Percentiles rank a stretch among this genome's conserved stretches.
Evolutionary conservation across 1,140 invertebrate genomes (phyloP).

Genomic region (Ctenoplectra terminalis): DNA sequence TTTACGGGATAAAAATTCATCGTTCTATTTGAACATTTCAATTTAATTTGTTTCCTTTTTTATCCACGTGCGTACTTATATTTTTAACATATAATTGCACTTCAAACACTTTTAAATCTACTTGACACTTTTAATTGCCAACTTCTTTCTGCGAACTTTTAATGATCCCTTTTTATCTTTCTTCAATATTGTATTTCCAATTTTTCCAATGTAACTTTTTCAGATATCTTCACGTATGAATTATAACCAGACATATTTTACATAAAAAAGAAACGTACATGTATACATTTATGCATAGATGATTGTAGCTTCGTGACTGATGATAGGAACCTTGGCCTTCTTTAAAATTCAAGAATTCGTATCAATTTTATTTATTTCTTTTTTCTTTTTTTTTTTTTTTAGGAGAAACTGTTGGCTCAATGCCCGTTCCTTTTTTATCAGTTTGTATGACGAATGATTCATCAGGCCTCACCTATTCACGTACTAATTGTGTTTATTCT

Average conservation of each 20-base stretch:
- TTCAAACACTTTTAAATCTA: background rate
- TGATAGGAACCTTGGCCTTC: conserved; percentile 10
- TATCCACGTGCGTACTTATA: background rate
- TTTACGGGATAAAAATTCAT: background rate
- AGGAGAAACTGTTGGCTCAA: background rate
- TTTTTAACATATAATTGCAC: background rate
- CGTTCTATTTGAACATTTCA: background rate
- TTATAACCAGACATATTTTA: background rate
- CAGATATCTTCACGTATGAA: background rate
- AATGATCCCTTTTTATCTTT: background rate
- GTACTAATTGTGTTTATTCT: background rate
- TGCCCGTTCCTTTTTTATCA: background rate
- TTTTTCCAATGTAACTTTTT: background rate
- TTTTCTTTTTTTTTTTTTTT: too few species aligned
- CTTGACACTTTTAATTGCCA: background rate
- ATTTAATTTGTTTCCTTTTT: background rate
- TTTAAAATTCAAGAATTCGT: conserved; percentile 20
- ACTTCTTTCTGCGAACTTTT: background rate
- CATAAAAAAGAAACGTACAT: background rate
- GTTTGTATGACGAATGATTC: conserved; percentile 14
- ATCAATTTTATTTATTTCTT: conserved; percentile 21
- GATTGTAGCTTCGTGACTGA: background rate
- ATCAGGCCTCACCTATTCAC: background rate
- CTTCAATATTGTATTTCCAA: background rate
- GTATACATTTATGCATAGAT: background rate